Percentiles rank a stretch among this genome's conserved stretches.
Conservation (phyloP, 2,113 vertebrate genomes). For the Theristicus caerulescens region DNA sequence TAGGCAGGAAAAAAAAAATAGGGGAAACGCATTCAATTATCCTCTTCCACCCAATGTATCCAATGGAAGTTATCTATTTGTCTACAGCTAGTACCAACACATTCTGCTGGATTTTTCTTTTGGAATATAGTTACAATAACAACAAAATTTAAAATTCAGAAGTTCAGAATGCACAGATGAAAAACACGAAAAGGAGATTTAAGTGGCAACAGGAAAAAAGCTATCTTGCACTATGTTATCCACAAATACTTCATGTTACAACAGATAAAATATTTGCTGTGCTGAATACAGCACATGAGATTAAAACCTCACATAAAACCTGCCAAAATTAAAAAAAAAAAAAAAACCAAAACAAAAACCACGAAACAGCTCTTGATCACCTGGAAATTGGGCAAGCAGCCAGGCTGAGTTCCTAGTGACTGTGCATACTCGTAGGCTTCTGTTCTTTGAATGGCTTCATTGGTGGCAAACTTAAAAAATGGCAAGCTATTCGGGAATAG, state of each 20-base stretch:
- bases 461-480: slow-evolving; percentile 88
- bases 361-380: slow-evolving; percentile 72
- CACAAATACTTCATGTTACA: neutral
- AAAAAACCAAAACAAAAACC: too few species aligned
- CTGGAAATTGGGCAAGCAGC: slow-evolving; percentile 90
- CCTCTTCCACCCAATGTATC: neutral
- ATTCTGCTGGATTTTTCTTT: neutral
- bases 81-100: neutral
- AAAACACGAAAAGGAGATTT: neutral
- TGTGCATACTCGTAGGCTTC: slow-evolving; percentile 96
- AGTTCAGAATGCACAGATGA: neutral
- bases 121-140: neutral
- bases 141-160: neutral
- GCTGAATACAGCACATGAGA: neutral
- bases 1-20: neutral
- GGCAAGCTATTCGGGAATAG: slow-evolving; percentile 75
- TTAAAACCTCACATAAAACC: neutral
- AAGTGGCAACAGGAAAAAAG: neutral
- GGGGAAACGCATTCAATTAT: neutral
- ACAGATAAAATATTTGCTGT: neutral
- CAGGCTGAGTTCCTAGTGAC: slow-evolving; percentile 86
- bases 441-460: slow-evolving; percentile 95
- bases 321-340: neutral
- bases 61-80: neutral
- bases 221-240: neutral